Conservation (phyloP, 2,888 invertebrate species). For the Eubasilissa splendida region DNA sequence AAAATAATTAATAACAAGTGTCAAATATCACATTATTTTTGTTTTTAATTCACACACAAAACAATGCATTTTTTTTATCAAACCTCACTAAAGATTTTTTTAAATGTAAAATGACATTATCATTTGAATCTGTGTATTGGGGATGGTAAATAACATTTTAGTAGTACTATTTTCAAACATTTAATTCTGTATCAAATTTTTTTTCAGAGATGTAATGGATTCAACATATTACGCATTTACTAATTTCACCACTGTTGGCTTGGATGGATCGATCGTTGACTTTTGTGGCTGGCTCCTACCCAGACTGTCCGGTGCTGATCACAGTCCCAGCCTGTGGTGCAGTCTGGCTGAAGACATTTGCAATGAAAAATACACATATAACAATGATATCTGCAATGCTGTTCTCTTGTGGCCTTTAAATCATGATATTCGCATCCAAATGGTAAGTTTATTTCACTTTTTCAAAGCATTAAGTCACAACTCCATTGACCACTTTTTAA, state of each 20-base stretch:
- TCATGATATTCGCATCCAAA: conserved; percentile 38
- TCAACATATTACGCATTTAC: conserved; percentile 9
- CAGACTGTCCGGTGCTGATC: conserved; percentile 18
- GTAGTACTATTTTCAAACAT: too few relatives aligned
- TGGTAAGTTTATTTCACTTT: conserved; percentile 23
- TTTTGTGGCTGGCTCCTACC: conserved; percentile 51
- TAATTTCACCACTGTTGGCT: conserved; percentile 28
- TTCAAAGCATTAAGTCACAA: not conserved
- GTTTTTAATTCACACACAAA: too few relatives aligned
- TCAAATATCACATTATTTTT: too few relatives aligned
- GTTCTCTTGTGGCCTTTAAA: conserved; percentile 65
- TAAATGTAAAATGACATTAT: too few relatives aligned
- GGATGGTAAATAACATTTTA: too few relatives aligned
- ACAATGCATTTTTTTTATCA: too few relatives aligned
- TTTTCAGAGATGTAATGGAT: conserved; percentile 33
- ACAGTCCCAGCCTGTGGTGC: conserved; percentile 61
- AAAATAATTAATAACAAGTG: too few relatives aligned
- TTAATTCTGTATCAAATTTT: not conserved
- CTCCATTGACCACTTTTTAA: too few relatives aligned
- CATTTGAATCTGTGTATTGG: too few relatives aligned
- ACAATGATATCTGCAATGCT: conserved; percentile 58
- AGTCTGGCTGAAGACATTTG: conserved; percentile 62
- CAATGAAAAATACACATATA: conserved; percentile 58
- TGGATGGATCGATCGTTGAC: conserved; percentile 27
- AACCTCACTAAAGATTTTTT: too few relatives aligned